phyloP scores from a whole-genome alignment of 2,797 vertebrate species.

The Sus cebifrons region DNA sequence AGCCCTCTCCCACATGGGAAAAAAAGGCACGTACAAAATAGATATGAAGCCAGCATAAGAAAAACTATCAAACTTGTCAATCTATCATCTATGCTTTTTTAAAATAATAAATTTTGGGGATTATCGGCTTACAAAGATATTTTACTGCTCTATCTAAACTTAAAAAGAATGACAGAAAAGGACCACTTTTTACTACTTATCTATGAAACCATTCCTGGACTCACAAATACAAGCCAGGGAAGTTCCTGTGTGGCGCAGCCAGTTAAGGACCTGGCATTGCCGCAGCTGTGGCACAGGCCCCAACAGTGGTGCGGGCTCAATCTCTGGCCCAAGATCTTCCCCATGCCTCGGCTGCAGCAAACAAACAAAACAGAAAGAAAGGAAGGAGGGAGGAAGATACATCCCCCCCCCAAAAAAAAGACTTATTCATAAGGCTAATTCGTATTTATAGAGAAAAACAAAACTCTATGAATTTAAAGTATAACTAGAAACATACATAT shows the following conservation, averaged over 20 bases:
- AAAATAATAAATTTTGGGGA: constrained; percentile 25
- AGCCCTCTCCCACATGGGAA: neutral
- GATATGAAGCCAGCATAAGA: constrained; percentile 30
- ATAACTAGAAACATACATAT: neutral
- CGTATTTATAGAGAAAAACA: constrained; percentile 38
- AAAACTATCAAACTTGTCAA: neutral
- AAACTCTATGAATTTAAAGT: constrained; percentile 26
- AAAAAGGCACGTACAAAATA: neutral
- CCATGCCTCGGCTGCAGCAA: neutral
- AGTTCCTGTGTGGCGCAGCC: too few relatives aligned
- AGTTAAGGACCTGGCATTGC: too few relatives aligned
- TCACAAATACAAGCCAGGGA: neutral
- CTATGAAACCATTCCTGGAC: constrained; percentile 4
- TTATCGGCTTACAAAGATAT: constrained; percentile 35
- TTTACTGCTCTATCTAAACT: neutral
- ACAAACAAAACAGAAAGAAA: neutral
- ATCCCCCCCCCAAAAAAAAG: neutral
- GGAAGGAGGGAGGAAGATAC: too few relatives aligned
- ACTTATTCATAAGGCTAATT: neutral
- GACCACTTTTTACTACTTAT: constrained; percentile 7
- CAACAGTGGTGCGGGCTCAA: too few relatives aligned
- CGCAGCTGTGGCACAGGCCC: too few relatives aligned
- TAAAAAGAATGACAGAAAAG: constrained; percentile 27
- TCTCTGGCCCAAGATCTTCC: too few relatives aligned
- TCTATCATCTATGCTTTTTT: neutral